phyloP scores from a whole-genome alignment of 2,888 invertebrate species.

The Nephrotoma flavescens region DNA sequence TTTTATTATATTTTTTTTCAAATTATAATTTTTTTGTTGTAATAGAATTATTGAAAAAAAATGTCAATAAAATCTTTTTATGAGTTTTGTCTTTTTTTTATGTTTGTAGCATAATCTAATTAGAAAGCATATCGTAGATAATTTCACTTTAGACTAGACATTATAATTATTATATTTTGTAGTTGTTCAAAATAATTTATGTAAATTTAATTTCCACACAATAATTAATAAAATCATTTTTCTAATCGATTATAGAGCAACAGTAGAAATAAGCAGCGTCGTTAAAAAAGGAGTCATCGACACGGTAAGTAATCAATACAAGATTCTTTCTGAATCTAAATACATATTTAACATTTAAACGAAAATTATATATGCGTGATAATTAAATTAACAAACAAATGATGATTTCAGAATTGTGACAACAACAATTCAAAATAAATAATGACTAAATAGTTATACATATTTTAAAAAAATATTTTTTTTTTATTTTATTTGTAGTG shows the following conservation, averaged over 20 bases:
- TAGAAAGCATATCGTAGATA: neutral
- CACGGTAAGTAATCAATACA: conserved; percentile 39
- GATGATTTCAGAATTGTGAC: conserved; percentile 5
- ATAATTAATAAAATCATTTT: neutral
- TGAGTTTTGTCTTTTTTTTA: neutral
- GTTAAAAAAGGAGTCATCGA: conserved; percentile 56
- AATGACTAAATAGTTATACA: neutral
- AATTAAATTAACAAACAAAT: neutral
- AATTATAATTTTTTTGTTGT: neutral
- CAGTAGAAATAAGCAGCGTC: conserved; percentile 53
- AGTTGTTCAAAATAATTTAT: too few species aligned
- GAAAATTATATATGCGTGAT: neutral
- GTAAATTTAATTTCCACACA: neutral
- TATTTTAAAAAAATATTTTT: neutral
- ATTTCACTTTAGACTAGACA: neutral
- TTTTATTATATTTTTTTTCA: neutral
- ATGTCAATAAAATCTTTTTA: neutral
- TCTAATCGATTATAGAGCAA: conserved; percentile 40
- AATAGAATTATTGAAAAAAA: neutral
- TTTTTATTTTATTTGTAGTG: conserved; percentile 45
- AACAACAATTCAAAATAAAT: neutral
- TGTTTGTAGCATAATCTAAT: neutral
- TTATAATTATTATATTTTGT: neutral
- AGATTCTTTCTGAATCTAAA: neutral
- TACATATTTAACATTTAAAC: too few species aligned